phyloP scores from a whole-genome alignment of 2,797 vertebrate species.

The Salmo trutta region DNA sequence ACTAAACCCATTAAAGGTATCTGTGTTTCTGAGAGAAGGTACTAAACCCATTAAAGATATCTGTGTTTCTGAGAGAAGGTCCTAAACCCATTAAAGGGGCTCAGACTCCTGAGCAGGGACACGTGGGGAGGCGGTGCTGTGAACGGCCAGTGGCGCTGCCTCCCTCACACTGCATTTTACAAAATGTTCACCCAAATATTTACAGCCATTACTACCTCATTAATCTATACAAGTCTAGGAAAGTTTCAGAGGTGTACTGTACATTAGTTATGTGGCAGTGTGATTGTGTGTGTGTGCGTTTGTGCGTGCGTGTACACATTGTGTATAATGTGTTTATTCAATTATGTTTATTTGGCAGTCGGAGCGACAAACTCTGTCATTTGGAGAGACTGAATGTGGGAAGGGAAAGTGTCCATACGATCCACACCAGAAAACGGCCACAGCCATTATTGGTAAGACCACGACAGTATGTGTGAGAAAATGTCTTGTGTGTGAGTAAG shows the following conservation, averaged over 20 bases:
- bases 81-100: constrained; percentile 66
- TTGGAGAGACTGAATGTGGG: constrained; percentile 78
- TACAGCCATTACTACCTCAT: constrained; percentile 51
- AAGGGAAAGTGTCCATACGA: constrained; percentile 84
- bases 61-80: constrained; percentile 19
- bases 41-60: neutral
- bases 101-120: constrained; percentile 43
- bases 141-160: constrained; percentile 52
- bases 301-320: neutral
- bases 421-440: constrained; percentile 77
- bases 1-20: constrained; percentile 64
- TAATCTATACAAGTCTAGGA: constrained; percentile 3
- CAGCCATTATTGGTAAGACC: constrained; percentile 73
- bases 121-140: constrained; percentile 57
- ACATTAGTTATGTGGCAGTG: neutral
- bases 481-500: constrained; percentile 19
- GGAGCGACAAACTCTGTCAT: constrained; percentile 71
- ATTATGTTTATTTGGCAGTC: constrained; percentile 51
- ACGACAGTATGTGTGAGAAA: neutral
- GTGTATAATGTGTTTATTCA: neutral
- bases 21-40: too few relatives aligned
- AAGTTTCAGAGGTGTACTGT: neutral
- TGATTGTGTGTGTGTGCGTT: too few relatives aligned
- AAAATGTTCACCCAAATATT: constrained; percentile 55
- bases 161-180: constrained; percentile 61